Evolutionary conservation across 2,113 vertebrate genomes (phyloP).

Genomic region (Gorsachius goisagi): DNA sequence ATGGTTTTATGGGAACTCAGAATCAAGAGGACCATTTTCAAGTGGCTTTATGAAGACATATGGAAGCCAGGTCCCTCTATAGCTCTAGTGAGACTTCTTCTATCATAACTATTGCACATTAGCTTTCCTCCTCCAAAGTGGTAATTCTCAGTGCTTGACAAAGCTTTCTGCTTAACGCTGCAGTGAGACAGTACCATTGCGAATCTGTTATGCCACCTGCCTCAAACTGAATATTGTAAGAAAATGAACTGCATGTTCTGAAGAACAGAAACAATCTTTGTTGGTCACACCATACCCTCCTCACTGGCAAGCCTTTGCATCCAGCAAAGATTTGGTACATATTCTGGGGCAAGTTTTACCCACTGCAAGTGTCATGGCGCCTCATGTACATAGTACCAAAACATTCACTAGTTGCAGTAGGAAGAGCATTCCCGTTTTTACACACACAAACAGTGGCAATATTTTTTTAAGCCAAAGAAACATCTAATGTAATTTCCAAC

Average conservation of each 20-base stretch:
- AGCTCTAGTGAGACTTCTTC: conserved; percentile 7
- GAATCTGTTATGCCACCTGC: not conserved
- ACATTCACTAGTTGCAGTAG: not conserved
- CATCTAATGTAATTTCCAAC: not conserved
- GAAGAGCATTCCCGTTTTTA: not conserved
- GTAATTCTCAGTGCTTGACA: conserved; percentile 10
- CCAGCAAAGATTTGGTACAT: not conserved
- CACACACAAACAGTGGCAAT: not conserved
- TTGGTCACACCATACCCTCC: not conserved
- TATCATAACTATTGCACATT: not conserved
- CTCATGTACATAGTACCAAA: not conserved
- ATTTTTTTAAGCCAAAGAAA: not conserved
- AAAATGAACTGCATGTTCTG: not conserved
- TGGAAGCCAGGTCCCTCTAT: not conserved
- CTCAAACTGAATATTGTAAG: conserved; percentile 5
- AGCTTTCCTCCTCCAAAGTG: not conserved
- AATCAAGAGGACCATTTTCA: not conserved
- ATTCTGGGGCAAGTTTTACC: not conserved
- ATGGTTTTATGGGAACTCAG: not conserved
- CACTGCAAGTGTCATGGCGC: not conserved
- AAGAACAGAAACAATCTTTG: not conserved
- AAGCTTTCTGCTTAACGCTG: not conserved
- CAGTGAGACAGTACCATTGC: not conserved
- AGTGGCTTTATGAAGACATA: conserved; percentile 24
- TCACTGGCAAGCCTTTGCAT: not conserved